phyloP scores from a whole-genome alignment of 2,888 invertebrate genomes.

The Eupithecia subfuscata region DNA sequence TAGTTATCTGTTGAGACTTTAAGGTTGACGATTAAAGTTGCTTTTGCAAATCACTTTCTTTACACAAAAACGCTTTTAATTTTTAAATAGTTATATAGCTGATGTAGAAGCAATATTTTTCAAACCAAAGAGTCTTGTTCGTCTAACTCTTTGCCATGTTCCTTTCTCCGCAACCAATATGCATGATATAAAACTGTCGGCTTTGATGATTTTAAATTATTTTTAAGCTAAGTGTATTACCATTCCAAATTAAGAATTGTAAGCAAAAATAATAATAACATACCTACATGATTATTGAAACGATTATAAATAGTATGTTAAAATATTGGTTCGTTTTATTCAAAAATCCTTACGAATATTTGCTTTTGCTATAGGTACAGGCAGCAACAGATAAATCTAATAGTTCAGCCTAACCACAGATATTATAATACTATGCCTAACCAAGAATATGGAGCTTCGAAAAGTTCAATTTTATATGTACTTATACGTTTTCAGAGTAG shows the following conservation, averaged over 20 bases:
- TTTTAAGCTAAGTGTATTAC: constrained; percentile 80
- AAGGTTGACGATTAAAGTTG: constrained; percentile 49
- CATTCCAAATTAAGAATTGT: constrained; percentile 83
- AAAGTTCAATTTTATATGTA: neutral
- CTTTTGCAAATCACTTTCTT: constrained; percentile 52
- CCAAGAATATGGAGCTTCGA: neutral
- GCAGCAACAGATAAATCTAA: neutral
- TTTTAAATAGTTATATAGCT: constrained; percentile 52
- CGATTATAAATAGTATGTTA: constrained; percentile 78
- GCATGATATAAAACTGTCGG: constrained; percentile 63
- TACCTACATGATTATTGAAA: constrained; percentile 71
- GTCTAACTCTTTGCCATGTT: constrained; percentile 77
- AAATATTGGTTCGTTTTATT: constrained; percentile 46
- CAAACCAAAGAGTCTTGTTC: constrained; percentile 79
- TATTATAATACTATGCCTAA: no score
- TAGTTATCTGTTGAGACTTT: constrained; percentile 46
- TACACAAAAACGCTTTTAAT: constrained; percentile 50
- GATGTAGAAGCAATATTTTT: constrained; percentile 58
- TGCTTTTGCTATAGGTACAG: neutral
- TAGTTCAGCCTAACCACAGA: neutral
- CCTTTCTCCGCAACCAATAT: constrained; percentile 58
- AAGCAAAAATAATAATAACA: constrained; percentile 75
- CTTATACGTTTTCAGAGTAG: neutral
- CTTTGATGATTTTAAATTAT: constrained; percentile 75
- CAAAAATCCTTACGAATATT: neutral